Evolutionary conservation across 2,113 vertebrate species (phyloP), one percentile per base, ranked within the genome.

Genomic region (Nymphicus hollandicus): DNA sequence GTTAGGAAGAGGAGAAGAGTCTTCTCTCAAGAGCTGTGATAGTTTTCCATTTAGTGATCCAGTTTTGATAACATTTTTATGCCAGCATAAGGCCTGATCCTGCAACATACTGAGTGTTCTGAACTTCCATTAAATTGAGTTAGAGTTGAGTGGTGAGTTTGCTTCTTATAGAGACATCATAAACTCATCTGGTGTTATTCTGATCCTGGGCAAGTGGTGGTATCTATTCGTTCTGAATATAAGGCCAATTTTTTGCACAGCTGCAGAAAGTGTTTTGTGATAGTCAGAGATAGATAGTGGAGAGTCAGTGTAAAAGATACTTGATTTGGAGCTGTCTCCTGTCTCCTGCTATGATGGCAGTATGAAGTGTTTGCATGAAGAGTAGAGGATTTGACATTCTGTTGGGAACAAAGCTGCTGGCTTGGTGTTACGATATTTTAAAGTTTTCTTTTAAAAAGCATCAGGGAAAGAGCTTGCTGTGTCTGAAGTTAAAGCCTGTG

Each of bases 391-490:
- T 80, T 87, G 55, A 82, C 46, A 44, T 92, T 95, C 60, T 88
- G 37, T 86, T 95, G 86, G 79, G 83, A 77, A 83, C 39, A 24
- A 44, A 79, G 39, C 43, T 71, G 43, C 47, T 89, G 64, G 33
- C 85, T 91, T 31, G 27, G 49, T 93, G 64, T 50, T 83, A 37
- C 0, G 28, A 35, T 91, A 56, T 88, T 88, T 86, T 86, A 41
- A 95, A 78, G 44, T 91, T 96, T 69, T 94, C 52, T 88, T 91
- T 64, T 76, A 41, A 84, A 93, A 94, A 80, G 25, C 63, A 65
- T 79, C n/a, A 86, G 49, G 46, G 66, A 63, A 82, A 58, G 65
- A 76, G 56, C 89, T 94, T 87, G 52, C 52, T 87, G 41, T 43
- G n/a, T 90, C 63, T 86, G 77, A 91, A 82, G 82, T 81, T 81